Evolutionary conservation across 30 jellyfish, hydroid and myxozoan species (phyloP), one percentile per base, ranked within the genome.

Genomic region (Aurelia sp.): DNA sequence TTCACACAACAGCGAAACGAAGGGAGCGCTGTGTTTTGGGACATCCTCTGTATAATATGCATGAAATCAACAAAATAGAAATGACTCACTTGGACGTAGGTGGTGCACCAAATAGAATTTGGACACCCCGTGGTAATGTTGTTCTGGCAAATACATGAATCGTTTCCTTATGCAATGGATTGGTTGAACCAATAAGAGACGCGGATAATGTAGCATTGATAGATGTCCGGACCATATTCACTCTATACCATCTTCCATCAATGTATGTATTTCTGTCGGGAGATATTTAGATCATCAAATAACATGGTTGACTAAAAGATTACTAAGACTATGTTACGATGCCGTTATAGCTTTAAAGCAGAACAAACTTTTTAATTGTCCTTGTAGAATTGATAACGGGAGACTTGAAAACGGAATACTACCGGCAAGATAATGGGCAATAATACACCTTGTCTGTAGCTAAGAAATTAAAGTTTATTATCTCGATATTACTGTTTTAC

Each of bases 201-300:
- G 83, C 99, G 31, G 89, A 38, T 10, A 96, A 72, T 5, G 98
- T 84, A n/a, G 99, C 99, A 75, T 96, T 96, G 73, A 87, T 87
- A 8, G 91, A 22, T 6, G 97, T 88, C n/a, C 99, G 98, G 12
- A 75, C 18, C 88, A 91, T 85, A n/a, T 31, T 74, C 30, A 96
- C 98, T 75, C 48, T 70, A 67, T 96, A 96, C 99, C 99, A 96
- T 20, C 80, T 81, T 11, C 99, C 99, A 79, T 91, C 87, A 59
- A 82, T 91, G 79, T 96, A 96, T 1, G 93, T 74, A 53, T 79
- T 76, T 66, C 99, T 96, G 65, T 30, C 1, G 9, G 17, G 55
- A 44, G 55, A 44, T 44, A 44, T 5, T 44, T 44, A 16, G 15
- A 44, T 44, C 55, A 44, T 44, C 7, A 6, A 16, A 44, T 0